Base-by-base conservation (phyloP, 2,888 invertebrate genomes). In the Blastobasis adustella region DNA sequence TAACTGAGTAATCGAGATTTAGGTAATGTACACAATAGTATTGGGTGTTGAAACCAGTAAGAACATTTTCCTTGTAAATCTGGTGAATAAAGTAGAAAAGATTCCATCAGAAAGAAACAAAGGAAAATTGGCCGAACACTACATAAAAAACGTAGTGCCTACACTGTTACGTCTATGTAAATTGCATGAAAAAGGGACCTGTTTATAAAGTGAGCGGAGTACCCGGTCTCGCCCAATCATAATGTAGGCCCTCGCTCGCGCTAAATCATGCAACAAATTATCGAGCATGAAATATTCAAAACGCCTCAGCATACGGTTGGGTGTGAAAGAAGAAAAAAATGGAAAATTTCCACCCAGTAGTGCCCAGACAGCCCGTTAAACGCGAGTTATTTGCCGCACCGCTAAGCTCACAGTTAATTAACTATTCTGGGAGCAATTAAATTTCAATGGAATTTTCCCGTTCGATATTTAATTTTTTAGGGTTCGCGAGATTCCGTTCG, bases 181-280 rank as follows among this genome's bases (percentile, higher is more conserved):
- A 71, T 72, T 67, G 58, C 60, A 61, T 65, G 69, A 70, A 69
- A n/a, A 74, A 68, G 69, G 65, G 63, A 63, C 65, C 57, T 62
- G 53, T 60, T 55, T 57, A 62, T 61, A 70, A 71, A 69, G 63
- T 62, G 23, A 23, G 23, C 23, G 23, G 23, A 23, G 23, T 23
- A 23, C 23, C 57, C 54, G 54, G 58, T 61, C 62, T 60, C 46
- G 50, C 57, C 67, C 69, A 71, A 72, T 69, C 71, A 66, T 70
- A 68, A 62, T 64, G 66, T 60, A 68, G 65, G 70, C 70, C 67
- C 70, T 71, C 63, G 63, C 57, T 62, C 66, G 64, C 69, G 79
- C 73, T 83, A 83, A 84, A 83, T 84, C 82, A 82, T 75, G 78
- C 77, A 77, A 82, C 84, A 84, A 83, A 83, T 84, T 84, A 85